Evolutionary conservation across 2,888 invertebrate species (phyloP).

Genomic region (Dugesia japonica): DNA sequence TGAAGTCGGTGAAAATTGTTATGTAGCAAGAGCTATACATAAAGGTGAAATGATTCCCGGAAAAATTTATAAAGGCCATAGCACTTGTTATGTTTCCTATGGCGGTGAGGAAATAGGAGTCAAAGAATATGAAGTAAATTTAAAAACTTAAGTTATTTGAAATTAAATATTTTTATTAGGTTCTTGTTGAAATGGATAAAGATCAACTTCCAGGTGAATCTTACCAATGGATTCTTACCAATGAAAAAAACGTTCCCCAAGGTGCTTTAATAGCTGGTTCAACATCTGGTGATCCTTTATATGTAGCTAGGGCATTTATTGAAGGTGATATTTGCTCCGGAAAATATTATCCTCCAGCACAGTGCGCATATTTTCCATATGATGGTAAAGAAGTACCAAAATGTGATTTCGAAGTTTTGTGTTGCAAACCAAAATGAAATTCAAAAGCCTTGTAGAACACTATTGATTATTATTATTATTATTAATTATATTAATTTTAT

Average conservation of each 20-base stretch:
- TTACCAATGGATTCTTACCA: conserved; percentile 9
- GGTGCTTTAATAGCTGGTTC: conserved; percentile 5
- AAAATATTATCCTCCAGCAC: background rate
- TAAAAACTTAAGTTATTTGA: background rate
- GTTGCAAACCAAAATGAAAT: background rate
- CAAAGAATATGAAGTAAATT: conserved; percentile 6
- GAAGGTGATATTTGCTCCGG: background rate
- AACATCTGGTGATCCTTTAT: background rate
- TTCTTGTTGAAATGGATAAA: background rate
- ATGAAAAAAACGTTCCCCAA: background rate
- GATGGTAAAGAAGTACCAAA: conserved; percentile 20
- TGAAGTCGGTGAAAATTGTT: background rate
- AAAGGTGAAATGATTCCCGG: conserved; percentile 20
- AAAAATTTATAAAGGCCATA: background rate
- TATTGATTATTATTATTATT: no score
- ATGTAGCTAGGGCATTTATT: background rate
- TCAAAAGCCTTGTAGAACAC: no score
- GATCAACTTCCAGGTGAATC: background rate
- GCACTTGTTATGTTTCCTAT: background rate
- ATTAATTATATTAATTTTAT: no score
- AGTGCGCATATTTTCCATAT: conserved; percentile 17
- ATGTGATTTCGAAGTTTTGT: conserved; percentile 20
- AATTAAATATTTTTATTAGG: background rate
- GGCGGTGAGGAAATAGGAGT: conserved; percentile 5
- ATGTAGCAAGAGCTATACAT: conserved; percentile 8